phyloP scores from a whole-genome alignment of 2,797 vertebrate species.

The Clamator glandarius region DNA sequence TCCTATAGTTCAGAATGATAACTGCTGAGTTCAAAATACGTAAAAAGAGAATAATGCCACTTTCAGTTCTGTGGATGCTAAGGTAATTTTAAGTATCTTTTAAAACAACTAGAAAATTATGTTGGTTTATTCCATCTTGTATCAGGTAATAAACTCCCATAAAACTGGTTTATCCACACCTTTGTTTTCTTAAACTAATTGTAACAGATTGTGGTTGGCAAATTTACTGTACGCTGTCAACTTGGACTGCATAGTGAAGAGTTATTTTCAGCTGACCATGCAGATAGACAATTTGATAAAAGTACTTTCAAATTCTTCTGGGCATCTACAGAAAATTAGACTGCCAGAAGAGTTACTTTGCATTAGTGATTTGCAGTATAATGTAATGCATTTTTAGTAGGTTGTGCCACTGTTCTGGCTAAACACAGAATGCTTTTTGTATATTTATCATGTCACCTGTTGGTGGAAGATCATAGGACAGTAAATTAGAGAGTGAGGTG shows the following conservation, averaged over 20 bases:
- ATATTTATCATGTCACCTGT: fast-evolving
- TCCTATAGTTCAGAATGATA: background rate
- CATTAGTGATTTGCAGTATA: background rate
- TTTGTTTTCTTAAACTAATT: background rate
- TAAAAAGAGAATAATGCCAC: background rate
- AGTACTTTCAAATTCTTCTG: background rate
- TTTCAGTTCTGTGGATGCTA: background rate
- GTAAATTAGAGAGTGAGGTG: background rate
- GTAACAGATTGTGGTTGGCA: background rate
- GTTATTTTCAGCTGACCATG: background rate
- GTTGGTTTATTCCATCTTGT: background rate
- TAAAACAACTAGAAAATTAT: background rate
- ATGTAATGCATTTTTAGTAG: background rate
- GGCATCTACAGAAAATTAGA: background rate
- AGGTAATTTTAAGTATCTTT: background rate
- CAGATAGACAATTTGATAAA: background rate
- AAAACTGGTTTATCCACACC: background rate
- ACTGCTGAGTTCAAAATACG: background rate
- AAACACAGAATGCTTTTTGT: background rate
- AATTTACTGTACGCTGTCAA: background rate
- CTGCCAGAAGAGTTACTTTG: background rate
- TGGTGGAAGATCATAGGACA: background rate
- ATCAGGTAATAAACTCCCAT: background rate
- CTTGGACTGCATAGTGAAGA: background rate
- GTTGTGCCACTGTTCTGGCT: background rate